phyloP scores from a whole-genome alignment of 2,113 vertebrate genomes.

The Cottus gobio region DNA sequence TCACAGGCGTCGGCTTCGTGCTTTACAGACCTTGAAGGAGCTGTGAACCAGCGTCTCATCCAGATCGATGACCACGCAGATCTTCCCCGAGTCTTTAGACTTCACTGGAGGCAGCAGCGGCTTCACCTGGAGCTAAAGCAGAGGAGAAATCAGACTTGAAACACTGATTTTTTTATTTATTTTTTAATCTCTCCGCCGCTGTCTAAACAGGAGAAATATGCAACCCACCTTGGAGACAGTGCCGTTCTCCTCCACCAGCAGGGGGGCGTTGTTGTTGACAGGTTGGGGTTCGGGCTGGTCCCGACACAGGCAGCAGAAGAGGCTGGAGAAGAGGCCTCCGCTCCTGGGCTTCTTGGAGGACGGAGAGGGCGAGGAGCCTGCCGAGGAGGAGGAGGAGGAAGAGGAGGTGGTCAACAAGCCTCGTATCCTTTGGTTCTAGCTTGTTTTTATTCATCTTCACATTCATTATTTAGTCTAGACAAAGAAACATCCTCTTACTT shows the following conservation, averaged over 20 bases:
- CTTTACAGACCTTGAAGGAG: constrained; percentile 83
- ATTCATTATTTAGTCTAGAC: background rate
- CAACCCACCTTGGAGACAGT: constrained; percentile 87
- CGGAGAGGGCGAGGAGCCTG: constrained; percentile 82
- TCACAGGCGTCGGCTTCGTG: background rate
- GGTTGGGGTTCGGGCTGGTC: constrained; percentile 85
- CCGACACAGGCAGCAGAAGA: constrained; percentile 91
- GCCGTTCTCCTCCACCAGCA: constrained; percentile 91
- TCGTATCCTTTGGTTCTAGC: no score
- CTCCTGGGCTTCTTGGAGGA: constrained; percentile 89
- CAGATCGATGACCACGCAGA: constrained; percentile 87
- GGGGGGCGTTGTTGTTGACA: constrained; percentile 90
- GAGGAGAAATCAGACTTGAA: background rate
- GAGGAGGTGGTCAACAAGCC: constrained; percentile 14
- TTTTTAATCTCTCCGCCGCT: background rate
- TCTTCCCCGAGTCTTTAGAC: constrained; percentile 85
- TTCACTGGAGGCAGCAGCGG: constrained; percentile 83
- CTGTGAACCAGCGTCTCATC: constrained; percentile 88
- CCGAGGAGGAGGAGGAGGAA: constrained; percentile 58
- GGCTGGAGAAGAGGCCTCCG: constrained; percentile 87
- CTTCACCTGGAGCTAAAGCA: constrained; percentile 73
- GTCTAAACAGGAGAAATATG: background rate
- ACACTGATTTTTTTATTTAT: background rate
- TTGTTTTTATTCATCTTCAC: background rate
- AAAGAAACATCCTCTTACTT: background rate